phyloP scores from a whole-genome alignment of 92 coral and sea anemone species.

The Porites rus region DNA sequence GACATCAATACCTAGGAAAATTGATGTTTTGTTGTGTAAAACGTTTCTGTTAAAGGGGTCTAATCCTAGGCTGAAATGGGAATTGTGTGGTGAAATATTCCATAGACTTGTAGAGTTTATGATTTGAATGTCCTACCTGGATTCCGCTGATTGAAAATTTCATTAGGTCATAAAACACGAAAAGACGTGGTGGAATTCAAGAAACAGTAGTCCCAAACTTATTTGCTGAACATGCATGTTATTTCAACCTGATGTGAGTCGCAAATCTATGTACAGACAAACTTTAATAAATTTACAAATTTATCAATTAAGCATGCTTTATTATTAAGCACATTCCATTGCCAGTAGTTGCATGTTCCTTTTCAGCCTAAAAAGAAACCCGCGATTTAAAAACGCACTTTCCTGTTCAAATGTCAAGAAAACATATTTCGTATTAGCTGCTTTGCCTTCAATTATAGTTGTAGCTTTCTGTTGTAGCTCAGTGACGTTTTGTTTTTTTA shows the following conservation, averaged over 20 bases:
- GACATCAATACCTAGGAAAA: background rate
- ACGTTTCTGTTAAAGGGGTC: background rate
- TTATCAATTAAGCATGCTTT: too few relatives aligned
- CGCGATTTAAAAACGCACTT: too few relatives aligned
- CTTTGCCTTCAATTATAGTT: too few relatives aligned
- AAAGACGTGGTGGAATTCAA: background rate
- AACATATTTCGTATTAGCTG: too few relatives aligned
- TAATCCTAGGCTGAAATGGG: background rate
- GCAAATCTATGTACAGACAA: too few relatives aligned
- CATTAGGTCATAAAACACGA: background rate
- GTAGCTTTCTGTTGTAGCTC: too few relatives aligned
- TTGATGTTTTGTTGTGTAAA: constrained; percentile 20
- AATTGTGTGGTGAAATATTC: background rate
- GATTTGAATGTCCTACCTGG: background rate
- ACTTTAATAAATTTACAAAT: too few relatives aligned
- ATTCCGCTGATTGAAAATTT: background rate
- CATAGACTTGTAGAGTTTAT: background rate
- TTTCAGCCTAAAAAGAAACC: background rate
- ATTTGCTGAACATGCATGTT: too few relatives aligned
- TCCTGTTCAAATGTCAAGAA: background rate
- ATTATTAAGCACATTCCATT: background rate
- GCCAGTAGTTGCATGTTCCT: background rate
- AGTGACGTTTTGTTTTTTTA: too few relatives aligned
- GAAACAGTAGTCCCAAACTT: too few relatives aligned
- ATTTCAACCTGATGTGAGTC: too few relatives aligned